A percentile compares a stretch with the other conserved stretches of the same genome.
phyloP scores from a whole-genome alignment of 1,140 invertebrate species.

The Anoplophora glabripennis region DNA sequence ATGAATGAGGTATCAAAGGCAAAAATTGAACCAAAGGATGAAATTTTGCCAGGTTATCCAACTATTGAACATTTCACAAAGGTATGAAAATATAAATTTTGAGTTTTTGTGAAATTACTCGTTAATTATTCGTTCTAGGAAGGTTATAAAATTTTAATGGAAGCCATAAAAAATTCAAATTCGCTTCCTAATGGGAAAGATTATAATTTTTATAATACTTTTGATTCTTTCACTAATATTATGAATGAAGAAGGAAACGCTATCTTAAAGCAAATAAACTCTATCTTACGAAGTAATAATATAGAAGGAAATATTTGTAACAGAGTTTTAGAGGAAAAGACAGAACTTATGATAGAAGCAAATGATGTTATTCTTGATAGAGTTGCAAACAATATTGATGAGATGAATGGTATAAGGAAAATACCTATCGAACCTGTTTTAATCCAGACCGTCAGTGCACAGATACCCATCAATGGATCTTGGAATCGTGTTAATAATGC shows the following conservation, averaged over 20 bases:
- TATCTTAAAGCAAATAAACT: slow-evolving; percentile 55
- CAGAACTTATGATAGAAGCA: slow-evolving; percentile 70
- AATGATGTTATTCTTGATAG: slow-evolving; percentile 81
- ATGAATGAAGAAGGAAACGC: slow-evolving; percentile 58
- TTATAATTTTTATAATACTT: slow-evolving; percentile 68
- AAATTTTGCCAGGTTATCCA: slow-evolving; percentile 27
- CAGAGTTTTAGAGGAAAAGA: slow-evolving; percentile 65
- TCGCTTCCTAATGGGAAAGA: slow-evolving; percentile 64
- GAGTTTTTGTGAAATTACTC: slow-evolving; percentile 17
- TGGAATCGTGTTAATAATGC: slow-evolving; percentile 47
- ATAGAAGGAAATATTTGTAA: slow-evolving; percentile 59
- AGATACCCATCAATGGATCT: slow-evolving; percentile 44
- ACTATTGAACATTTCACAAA: slow-evolving; percentile 43
- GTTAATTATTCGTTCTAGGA: slow-evolving; percentile 49
- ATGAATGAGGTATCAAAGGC: background rate
- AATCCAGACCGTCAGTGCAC: slow-evolving; percentile 46
- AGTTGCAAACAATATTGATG: slow-evolving; percentile 70
- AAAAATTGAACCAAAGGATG: background rate
- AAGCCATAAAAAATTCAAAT: slow-evolving; percentile 66
- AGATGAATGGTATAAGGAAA: slow-evolving; percentile 65
- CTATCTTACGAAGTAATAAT: slow-evolving; percentile 59
- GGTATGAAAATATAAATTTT: slow-evolving; percentile 30
- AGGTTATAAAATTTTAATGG: slow-evolving; percentile 57
- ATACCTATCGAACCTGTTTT: slow-evolving; percentile 52
- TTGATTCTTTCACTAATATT: slow-evolving; percentile 63